Conservation (phyloP, 2,113 vertebrate species). For the Phodopus roborovskii region DNA sequence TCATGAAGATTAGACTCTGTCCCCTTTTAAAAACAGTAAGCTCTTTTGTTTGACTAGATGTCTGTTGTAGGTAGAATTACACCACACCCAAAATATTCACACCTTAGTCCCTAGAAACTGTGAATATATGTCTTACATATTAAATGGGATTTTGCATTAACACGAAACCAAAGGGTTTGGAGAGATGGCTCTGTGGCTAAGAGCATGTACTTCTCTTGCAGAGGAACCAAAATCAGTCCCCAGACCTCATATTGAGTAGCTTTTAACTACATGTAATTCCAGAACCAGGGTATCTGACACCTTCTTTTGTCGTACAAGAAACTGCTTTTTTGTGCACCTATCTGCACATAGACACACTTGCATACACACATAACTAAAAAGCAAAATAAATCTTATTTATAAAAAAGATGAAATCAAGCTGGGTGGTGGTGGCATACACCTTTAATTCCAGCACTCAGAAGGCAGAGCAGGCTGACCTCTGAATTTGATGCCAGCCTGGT, state of each 20-base stretch:
- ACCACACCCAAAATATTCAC: neutral
- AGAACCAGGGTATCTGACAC: neutral
- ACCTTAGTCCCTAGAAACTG: slow-evolving; percentile 27
- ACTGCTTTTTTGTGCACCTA: neutral
- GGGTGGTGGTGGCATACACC: no score
- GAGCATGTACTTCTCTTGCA: neutral
- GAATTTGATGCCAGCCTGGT: no score
- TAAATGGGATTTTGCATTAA: slow-evolving; percentile 29
- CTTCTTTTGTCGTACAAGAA: neutral
- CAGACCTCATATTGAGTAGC: neutral
- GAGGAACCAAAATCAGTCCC: neutral
- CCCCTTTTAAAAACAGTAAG: neutral
- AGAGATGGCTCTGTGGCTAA: neutral
- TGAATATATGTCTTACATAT: slow-evolving; percentile 15
- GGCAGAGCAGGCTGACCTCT: no score
- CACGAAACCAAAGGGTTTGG: slow-evolving; percentile 7
- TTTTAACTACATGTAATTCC: neutral
- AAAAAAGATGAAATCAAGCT: slow-evolving; percentile 15
- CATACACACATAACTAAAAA: neutral
- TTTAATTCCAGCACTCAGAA: no score
- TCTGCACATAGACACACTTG: neutral
- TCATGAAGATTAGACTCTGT: neutral
- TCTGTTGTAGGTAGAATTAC: neutral
- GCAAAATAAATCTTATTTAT: neutral
- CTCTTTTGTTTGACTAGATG: slow-evolving; percentile 15